A percentile compares a stretch with the other conserved stretches of the same genome.
Evolutionary conservation across 2,888 invertebrate genomes (phyloP).

Genomic region (Tetranychus truncatus): DNA sequence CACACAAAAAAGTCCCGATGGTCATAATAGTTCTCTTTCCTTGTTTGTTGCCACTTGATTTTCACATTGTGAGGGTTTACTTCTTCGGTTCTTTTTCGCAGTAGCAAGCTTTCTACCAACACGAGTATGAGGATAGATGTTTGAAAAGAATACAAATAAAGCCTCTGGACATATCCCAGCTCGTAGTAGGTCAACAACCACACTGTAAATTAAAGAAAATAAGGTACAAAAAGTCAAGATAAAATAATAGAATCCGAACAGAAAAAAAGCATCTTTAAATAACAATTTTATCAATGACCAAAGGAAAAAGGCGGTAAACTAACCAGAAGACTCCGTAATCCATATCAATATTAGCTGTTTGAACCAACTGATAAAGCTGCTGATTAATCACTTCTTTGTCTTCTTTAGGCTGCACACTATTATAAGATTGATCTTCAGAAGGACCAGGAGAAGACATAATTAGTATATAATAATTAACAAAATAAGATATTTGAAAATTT

Average conservation of each 20-base stretch:
- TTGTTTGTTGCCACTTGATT: no score
- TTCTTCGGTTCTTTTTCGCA: neutral
- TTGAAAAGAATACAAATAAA: slow-evolving; percentile 10
- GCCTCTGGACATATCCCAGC: slow-evolving; percentile 6
- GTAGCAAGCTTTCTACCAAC: neutral
- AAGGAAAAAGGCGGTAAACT: neutral
- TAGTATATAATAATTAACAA: no score
- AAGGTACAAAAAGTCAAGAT: neutral
- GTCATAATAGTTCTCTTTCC: no score
- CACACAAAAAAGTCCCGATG: no score
- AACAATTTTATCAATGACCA: neutral
- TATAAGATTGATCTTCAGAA: no score
- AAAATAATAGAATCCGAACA: neutral
- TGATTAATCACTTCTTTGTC: neutral
- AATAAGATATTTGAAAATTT: no score
- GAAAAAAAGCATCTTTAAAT: neutral
- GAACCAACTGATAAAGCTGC: slow-evolving; percentile 1
- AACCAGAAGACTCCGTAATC: slow-evolving; percentile 11
- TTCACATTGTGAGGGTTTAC: neutral
- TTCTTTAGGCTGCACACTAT: neutral
- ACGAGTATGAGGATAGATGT: neutral
- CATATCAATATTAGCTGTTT: slow-evolving; percentile 4
- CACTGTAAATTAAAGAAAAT: neutral
- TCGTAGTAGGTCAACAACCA: slow-evolving; percentile 1
- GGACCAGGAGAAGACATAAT: no score